Evolutionary conservation across 37 sponge, comb jelly and placozoan species (phyloP).

Genomic region (Oscarella lobularis): DNA sequence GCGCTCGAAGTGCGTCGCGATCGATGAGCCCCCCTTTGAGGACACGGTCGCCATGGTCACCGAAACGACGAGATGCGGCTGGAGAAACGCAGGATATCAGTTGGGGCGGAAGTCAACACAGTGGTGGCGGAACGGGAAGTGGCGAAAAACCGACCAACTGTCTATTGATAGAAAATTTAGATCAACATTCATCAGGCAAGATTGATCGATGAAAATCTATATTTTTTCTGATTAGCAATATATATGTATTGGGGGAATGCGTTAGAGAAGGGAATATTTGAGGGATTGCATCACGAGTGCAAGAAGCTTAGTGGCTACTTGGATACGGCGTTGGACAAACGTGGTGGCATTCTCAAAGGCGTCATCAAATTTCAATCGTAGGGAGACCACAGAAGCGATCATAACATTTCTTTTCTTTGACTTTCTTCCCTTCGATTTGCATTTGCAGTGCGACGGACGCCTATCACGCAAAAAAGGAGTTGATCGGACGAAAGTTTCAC

Average conservation of each 20-base stretch:
- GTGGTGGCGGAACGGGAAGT: not conserved
- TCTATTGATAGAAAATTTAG: not conserved
- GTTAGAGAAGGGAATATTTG: slow-evolving; percentile 42
- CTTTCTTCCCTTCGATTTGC: too few species aligned
- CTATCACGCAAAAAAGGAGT: slow-evolving; percentile 1
- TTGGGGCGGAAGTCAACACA: not conserved
- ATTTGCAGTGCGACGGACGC: slow-evolving; percentile 8
- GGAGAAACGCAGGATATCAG: too few species aligned
- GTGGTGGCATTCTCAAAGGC: slow-evolving; percentile 27
- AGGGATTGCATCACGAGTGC: slow-evolving; percentile 65
- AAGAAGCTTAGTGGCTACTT: slow-evolving; percentile 28
- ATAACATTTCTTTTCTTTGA: too few species aligned
- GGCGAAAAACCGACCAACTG: not conserved
- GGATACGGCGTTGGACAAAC: slow-evolving; percentile 36
- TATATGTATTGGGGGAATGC: not conserved
- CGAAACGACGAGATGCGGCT: too few species aligned
- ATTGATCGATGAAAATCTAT: not conserved
- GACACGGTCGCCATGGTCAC: too few species aligned
- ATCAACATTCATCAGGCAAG: not conserved
- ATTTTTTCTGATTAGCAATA: not conserved
- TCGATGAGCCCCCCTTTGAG: too few species aligned
- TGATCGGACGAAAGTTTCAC: slow-evolving; percentile 8
- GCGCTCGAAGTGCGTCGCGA: too few species aligned
- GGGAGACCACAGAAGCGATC: too few species aligned
- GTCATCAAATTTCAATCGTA: slow-evolving; percentile 44